Base-by-base conservation (phyloP, 2,888 invertebrate species). In the Argyresthia albistria region DNA sequence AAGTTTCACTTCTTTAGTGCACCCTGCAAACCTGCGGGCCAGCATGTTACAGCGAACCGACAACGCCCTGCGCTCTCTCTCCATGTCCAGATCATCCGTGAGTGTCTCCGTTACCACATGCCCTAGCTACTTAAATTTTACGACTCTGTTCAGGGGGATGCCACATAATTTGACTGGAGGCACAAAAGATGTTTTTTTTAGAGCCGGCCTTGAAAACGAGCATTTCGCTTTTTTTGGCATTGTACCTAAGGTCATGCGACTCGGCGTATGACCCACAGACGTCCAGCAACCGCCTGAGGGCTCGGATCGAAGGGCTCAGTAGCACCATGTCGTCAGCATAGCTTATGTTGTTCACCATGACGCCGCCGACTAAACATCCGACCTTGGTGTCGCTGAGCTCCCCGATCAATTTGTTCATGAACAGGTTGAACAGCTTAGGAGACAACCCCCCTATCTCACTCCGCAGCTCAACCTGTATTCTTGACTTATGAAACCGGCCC, bases 281-380 rank as follows among this genome's bases (percentile, higher is more conserved):
- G 1, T 43, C n/a, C 10, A 60, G 3, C 0, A 62, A 45, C 36
- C 52, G 45, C 16, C 56, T 53, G 0, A 60, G 46, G 1, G 55
- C 59, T 35, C 53, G 49, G 37, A 60, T 50, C 35, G 58, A 57
- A 0, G 58, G 54, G 36, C 59, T 56, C 53, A 60, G 58, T 55
- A 62, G 51, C 55, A 58, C 58, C 59, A 63, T 61, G 43, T 59
- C 25, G 25, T 25, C 25, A 25, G 25, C 25, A 25, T 25, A 25
- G 25, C 25, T 25, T 25, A 25, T 25, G 25, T 25, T 25, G 25
- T 25, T 25, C 3, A 25, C 25, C 25, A 25, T 25, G 25, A 25
- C 6, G 25, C 25, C 25, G 6, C 6, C 3, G 25, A 25, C 25
- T 25, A 6, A 25, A 39, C 45, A 45, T 9, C 45, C 45, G 45